Conservation (phyloP, 2,888 invertebrate genomes). For the Sminthurinus aureus region DNA sequence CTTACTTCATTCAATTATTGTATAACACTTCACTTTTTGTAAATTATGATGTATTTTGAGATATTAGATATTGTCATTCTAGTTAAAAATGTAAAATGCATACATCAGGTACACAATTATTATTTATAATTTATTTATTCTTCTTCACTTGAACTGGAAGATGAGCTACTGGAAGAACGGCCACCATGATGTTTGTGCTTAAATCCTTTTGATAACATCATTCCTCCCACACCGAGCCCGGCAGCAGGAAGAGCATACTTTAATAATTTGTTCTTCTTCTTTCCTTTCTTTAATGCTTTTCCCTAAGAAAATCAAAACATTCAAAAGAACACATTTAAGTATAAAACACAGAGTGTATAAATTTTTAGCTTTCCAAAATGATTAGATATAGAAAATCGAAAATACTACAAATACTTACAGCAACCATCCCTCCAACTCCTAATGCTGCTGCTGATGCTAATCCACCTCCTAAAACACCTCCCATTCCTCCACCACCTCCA, state of each 20-base stretch:
- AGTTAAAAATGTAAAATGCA: too few species aligned
- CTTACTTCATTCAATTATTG: too few species aligned
- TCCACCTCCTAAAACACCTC: constrained; percentile 42
- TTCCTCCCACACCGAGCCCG: constrained; percentile 67
- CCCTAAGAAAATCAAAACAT: constrained; percentile 19
- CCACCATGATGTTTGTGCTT: constrained; percentile 44
- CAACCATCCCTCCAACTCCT: constrained; percentile 51
- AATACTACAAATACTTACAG: constrained; percentile 41
- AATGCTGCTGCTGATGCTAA: constrained; percentile 52
- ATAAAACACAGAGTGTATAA: background rate
- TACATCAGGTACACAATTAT: too few species aligned
- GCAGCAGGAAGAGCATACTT: constrained; percentile 65
- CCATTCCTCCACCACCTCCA: constrained; percentile 40
- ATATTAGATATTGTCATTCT: too few species aligned
- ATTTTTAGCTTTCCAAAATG: background rate
- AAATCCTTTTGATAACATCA: constrained; percentile 67
- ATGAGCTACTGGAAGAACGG: constrained; percentile 39
- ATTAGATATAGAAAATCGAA: background rate
- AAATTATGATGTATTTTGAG: too few species aligned
- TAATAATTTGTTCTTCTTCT: constrained; percentile 65
- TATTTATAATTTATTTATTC: constrained; percentile 25
- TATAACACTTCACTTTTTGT: too few species aligned
- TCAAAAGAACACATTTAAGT: background rate
- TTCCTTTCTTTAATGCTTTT: constrained; percentile 60
- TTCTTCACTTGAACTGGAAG: constrained; percentile 35